Percentiles rank a stretch among this genome's conserved stretches.
These are phyloP conservation scores for Dioctria rufipes DNA, from an alignment of 2,888 invertebrate genomes.

Conservation along the genomic window DNA sequence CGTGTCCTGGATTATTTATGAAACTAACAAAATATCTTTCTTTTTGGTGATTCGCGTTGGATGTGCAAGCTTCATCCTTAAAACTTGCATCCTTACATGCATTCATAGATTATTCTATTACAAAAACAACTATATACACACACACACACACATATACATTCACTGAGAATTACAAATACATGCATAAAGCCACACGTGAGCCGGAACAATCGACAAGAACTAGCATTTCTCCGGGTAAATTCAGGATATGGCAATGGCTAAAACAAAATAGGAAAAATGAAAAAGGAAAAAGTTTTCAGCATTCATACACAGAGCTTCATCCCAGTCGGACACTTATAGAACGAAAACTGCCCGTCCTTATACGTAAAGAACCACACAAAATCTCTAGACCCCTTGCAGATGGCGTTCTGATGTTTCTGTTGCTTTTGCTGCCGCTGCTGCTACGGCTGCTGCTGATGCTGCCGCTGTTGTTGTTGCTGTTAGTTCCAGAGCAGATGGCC, in stretches of 20 bases:
- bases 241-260: conserved; percentile 41
- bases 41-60: conserved; percentile 44
- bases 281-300: conserved; percentile 20
- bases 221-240: conserved; percentile 40
- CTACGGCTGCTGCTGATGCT: not conserved
- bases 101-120: conserved; percentile 8
- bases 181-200: not conserved
- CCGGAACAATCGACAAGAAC: conserved; percentile 48
- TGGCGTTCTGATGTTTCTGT: not conserved
- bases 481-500: conserved; percentile 44
- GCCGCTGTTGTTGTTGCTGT: not conserved
- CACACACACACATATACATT: not conserved
- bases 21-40: conserved; percentile 46
- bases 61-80: conserved; percentile 44
- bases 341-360: conserved; percentile 42
- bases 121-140: not conserved
- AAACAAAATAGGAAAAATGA: conserved; percentile 46
- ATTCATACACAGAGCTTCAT: conserved; percentile 1
- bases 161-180: too few relatives aligned
- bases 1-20: conserved; percentile 54
- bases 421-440: too few relatives aligned
- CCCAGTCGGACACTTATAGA: conserved; percentile 47
- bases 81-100: conserved; percentile 39
- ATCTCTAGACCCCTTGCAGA: conserved; percentile 31
- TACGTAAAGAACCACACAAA: conserved; percentile 41